Evolutionary conservation across 2,113 vertebrate species (phyloP).

Genomic region (Oceanodroma tethys): DNA sequence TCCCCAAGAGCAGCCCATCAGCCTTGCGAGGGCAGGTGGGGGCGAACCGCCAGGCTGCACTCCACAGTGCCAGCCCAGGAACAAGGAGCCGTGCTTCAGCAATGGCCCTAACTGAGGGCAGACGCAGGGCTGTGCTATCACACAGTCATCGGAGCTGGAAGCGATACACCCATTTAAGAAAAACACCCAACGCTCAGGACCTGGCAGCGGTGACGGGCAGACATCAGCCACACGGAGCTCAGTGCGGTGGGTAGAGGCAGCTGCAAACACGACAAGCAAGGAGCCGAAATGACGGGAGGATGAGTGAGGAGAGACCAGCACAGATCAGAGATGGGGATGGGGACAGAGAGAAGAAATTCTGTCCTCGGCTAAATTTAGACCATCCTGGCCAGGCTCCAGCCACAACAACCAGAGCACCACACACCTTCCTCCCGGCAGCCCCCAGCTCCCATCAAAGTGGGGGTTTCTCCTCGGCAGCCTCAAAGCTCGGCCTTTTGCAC

Average conservation of each 20-base stretch:
- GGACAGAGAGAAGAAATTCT: background rate
- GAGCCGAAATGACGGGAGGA: background rate
- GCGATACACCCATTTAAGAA: background rate
- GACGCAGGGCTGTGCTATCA: background rate
- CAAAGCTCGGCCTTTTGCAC: background rate
- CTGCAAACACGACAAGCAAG: rapidly evolving
- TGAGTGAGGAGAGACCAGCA: background rate
- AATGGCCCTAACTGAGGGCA: background rate
- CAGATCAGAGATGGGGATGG: background rate
- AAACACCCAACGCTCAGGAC: background rate
- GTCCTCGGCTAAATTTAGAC: background rate
- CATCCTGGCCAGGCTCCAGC: background rate
- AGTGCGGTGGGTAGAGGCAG: rapidly evolving
- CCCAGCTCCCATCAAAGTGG: background rate
- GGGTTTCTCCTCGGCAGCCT: background rate
- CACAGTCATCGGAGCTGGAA: background rate
- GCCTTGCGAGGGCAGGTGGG: background rate
- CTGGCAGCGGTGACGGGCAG: rapidly evolving
- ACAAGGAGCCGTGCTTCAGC: background rate
- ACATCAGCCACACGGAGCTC: background rate
- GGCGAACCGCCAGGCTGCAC: background rate
- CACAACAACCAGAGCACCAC: background rate
- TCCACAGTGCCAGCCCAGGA: background rate
- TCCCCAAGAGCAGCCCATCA: background rate
- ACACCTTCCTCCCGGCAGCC: background rate